A percentile compares a stretch with the other conserved stretches of the same genome.
Evolutionary conservation across 64 coral and sea anemone species (phyloP).

Genomic region (Dendrophyllia cribrosa): DNA sequence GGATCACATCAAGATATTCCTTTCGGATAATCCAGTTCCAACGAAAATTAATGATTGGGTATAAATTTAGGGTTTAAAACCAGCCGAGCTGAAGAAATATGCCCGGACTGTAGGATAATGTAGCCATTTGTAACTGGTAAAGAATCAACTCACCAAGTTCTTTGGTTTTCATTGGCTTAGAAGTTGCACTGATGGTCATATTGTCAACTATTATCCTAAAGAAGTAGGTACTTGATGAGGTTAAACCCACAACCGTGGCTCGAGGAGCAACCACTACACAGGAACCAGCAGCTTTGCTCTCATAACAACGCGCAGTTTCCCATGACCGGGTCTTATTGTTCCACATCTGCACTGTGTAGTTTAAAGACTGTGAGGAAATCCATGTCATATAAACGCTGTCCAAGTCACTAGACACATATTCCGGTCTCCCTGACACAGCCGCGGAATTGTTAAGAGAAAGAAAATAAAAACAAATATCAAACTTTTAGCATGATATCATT

Average conservation of each 20-base stretch:
- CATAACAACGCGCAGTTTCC: background rate
- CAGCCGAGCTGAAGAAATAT: no score
- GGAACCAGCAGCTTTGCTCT: background rate
- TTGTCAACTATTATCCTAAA: conserved; percentile 6
- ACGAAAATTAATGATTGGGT: no score
- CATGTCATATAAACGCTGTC: background rate
- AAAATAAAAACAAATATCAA: no score
- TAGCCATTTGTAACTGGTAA: no score
- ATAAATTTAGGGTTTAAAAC: no score
- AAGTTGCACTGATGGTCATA: background rate
- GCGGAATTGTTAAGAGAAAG: background rate
- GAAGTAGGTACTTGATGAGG: background rate
- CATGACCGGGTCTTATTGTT: background rate
- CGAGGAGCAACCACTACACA: background rate
- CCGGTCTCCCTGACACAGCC: background rate
- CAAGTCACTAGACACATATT: background rate
- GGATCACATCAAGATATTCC: no score
- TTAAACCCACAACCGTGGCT: background rate
- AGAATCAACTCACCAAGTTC: background rate
- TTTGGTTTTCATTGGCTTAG: conserved; percentile 18
- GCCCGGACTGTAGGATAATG: no score
- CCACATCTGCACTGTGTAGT: conserved; percentile 1
- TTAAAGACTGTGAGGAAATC: background rate
- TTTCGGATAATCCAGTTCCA: no score
- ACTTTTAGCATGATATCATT: background rate